A percentile compares a stretch with the other conserved stretches of the same genome.
Conservation (phyloP, 2,797 vertebrate genomes). For the Pyrrhura leucotis region DNA sequence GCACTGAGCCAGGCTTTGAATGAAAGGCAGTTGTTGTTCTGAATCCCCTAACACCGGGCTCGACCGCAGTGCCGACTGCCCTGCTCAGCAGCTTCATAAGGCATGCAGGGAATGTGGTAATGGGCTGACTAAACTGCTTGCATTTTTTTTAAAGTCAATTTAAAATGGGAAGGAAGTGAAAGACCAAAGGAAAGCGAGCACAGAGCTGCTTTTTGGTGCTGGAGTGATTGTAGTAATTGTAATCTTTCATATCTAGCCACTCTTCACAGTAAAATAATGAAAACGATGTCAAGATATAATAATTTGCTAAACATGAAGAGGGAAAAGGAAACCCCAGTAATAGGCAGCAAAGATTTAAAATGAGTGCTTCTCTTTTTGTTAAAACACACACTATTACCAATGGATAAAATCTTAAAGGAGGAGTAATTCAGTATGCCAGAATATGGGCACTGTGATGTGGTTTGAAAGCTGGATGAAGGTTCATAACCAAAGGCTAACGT, state of each 20-base stretch:
- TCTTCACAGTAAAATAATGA: conserved; percentile 15
- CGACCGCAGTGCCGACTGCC: accelerated
- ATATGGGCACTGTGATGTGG: conserved; percentile 47
- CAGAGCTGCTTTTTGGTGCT: conserved; percentile 22
- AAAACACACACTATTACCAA: conserved; percentile 1
- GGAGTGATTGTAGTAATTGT: conserved; percentile 14
- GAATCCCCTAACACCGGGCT: neutral
- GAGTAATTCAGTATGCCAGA: conserved; percentile 38
- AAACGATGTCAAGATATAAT: neutral
- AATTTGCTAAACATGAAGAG: conserved; percentile 46
- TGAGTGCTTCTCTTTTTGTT: conserved; percentile 29
- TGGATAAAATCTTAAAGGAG: conserved; percentile 55
- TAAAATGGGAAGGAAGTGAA: conserved; percentile 22
- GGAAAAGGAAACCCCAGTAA: conserved; percentile 42
- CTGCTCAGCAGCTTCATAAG: neutral
- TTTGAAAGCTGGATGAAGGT: conserved; percentile 48
- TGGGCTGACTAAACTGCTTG: neutral
- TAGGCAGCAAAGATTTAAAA: neutral
- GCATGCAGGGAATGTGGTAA: neutral
- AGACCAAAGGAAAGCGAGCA: conserved; percentile 42
- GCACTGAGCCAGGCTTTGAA: neutral
- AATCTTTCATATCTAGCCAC: neutral
- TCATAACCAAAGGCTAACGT: conserved; percentile 41
- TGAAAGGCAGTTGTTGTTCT: neutral
- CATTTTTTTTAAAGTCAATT: neutral